Percentiles rank a stretch among this genome's conserved stretches.
Conservation (phyloP, 2,888 invertebrate species). For the Ceramica pisi region DNA sequence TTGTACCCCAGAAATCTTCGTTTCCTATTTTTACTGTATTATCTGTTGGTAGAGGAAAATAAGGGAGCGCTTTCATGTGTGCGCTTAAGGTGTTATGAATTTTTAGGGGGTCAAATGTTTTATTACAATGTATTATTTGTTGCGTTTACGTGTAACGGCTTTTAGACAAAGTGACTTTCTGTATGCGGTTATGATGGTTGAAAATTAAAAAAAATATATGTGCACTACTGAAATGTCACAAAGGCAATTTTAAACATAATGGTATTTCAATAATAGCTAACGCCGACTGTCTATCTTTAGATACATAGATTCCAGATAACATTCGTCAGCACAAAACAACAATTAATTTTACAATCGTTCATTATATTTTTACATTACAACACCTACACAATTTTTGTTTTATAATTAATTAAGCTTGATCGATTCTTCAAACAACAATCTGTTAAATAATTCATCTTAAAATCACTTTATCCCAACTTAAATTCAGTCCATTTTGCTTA, state of each 20-base stretch:
- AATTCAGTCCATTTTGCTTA: constrained; percentile 19
- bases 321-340: no score
- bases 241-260: no score
- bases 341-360: neutral
- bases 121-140: neutral
- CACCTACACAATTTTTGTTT: neutral
- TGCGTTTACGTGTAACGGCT: no score
- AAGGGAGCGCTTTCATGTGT: neutral
- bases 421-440: constrained; percentile 1
- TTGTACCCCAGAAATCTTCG: constrained; percentile 37
- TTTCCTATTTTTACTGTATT: constrained; percentile 37
- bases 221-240: no score
- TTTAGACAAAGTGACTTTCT: no score
- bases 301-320: no score
- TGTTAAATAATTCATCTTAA: constrained; percentile 7
- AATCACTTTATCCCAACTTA: constrained; percentile 22
- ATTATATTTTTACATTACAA: no score
- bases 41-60: constrained; percentile 27
- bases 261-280: no score
- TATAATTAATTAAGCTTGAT: constrained; percentile 11
- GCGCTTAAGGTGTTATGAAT: neutral
- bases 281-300: neutral
- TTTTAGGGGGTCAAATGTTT: neutral
- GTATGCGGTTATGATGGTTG: no score
- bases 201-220: no score